Evolutionary conservation across 2,888 invertebrate species (phyloP), one percentile per base, ranked within the genome.

Genomic region (Danaus chrysippus): DNA sequence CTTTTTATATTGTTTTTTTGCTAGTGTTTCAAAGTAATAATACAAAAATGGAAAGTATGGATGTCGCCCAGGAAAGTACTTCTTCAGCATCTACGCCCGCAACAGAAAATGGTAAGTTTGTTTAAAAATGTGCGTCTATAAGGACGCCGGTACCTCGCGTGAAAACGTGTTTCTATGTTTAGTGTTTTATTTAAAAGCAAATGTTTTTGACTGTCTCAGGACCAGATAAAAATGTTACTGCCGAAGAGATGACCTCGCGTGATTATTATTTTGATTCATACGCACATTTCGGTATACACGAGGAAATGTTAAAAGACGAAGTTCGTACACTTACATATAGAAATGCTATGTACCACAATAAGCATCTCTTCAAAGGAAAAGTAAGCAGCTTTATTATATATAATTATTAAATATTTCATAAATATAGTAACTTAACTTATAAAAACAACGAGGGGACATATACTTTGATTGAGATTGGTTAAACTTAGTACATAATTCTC

Each of bases 191-290:
- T 62, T 55, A 68, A 66, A 62, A 61, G 67, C 68, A 23, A 17
- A 57, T 19, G 53, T 15, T 46, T 61, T 67, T 63, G 68, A 65
- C 65, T 71, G 60, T 72, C 75, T n/a, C 74, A 86, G 89, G 87
- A n/a, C 88, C 87, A 0, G 91, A 89, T 66, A 85, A 85, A 76
- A 85, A 91, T 71, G 93, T 96, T 6, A 92, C 94, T 1, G 95
- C 96, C 0, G 97, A 97, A 72, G 99, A 99, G 76, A 99, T 99
- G 99, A 99, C 99, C 1, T 99, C 99, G 8, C 94, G 98, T 73
- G 99, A 99, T 85, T 99, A 99, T 86, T 99, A 99, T 85, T 99
- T 99, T 84, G 99, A 99, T 88, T 99, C 99, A 0, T 99, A 99
- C 83, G 99, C 99, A 57, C 99, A 99, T 91, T 99, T 99, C 86